These are phyloP conservation scores for Drosophila kuntzei DNA, from an alignment of 2,888 invertebrate genomes.

Conservation along the genomic window DNA sequence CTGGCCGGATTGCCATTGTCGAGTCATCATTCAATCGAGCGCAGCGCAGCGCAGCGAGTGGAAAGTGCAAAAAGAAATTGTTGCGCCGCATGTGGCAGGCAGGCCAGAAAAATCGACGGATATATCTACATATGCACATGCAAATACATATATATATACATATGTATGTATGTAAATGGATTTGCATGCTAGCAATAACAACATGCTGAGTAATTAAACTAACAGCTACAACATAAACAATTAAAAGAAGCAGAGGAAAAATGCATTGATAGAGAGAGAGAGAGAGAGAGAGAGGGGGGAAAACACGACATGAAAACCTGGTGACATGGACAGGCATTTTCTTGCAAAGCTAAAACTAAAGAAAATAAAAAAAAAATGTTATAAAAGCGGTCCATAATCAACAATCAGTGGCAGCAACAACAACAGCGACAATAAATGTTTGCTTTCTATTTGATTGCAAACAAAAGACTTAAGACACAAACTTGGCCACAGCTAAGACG, in stretches of 20 bases:
- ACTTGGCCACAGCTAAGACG: conserved; percentile 44
- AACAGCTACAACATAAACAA: conserved; percentile 61
- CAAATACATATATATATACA: conserved; percentile 8
- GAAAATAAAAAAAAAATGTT: not conserved
- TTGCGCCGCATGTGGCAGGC: conserved; percentile 49
- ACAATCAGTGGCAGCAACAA: conserved; percentile 41
- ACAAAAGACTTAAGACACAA: conserved; percentile 77
- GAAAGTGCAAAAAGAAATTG: conserved; percentile 71
- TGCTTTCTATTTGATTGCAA: conserved; percentile 72
- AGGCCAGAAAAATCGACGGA: conserved; percentile 20
- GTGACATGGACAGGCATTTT: conserved; percentile 45
- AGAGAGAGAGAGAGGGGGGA: not conserved
- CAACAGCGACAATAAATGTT: conserved; percentile 55
- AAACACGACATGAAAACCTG: conserved; percentile 20
- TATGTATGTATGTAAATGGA: conserved; percentile 18
- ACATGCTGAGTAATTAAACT: conserved; percentile 72
- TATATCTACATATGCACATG: conserved; percentile 15
- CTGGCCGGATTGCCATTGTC: conserved; percentile 33
- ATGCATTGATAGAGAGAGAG: not conserved
- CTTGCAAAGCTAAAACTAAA: conserved; percentile 8
- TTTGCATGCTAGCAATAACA: conserved; percentile 50
- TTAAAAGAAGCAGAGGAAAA: conserved; percentile 38
- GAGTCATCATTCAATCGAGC: conserved; percentile 57
- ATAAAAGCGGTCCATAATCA: conserved; percentile 38
- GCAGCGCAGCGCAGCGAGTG: conserved; percentile 55